Percentiles rank a stretch among this genome's conserved stretches.
These are phyloP conservation scores for Ceratina calcarata DNA, from an alignment of 1,140 invertebrate species.

Conservation along the genomic window DNA sequence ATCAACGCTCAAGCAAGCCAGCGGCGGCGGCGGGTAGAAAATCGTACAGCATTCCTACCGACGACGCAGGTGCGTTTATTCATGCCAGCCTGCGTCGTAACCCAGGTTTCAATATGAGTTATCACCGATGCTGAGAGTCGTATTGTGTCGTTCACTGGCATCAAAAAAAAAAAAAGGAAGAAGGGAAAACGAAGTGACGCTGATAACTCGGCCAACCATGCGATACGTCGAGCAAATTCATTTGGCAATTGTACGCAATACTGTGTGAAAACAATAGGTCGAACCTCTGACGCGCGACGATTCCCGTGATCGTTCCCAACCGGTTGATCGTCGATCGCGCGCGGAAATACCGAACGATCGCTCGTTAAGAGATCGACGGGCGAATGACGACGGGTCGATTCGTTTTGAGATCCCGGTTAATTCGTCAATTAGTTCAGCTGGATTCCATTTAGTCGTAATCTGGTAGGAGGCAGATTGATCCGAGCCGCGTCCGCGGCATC, in stretches of 20 bases:
- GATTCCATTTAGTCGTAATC: slow-evolving; percentile 71
- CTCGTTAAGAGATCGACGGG: slow-evolving; percentile 10
- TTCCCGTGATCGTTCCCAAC: slow-evolving; percentile 10
- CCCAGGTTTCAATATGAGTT: slow-evolving; percentile 59
- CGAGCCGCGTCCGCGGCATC: slow-evolving; percentile 49
- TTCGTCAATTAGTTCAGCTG: slow-evolving; percentile 66
- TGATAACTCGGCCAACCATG: slow-evolving; percentile 49
- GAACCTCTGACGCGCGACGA: neutral
- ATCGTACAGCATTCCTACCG: slow-evolving; percentile 5
- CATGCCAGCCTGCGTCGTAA: slow-evolving; percentile 49
- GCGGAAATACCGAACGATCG: neutral
- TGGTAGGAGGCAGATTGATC: slow-evolving; percentile 53
- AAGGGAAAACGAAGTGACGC: slow-evolving; percentile 30
- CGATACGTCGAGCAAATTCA: slow-evolving; percentile 41
- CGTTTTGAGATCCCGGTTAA: slow-evolving; percentile 70
- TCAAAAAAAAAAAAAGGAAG: slow-evolving; percentile 36
- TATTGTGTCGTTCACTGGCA: slow-evolving; percentile 41
- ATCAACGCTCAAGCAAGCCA: neutral
- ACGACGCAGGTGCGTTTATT: slow-evolving; percentile 60
- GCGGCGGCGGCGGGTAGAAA: slow-evolving; percentile 1
- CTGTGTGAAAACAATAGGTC: slow-evolving; percentile 41
- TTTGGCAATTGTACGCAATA: slow-evolving; percentile 39
- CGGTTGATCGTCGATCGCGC: neutral
- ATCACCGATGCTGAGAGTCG: slow-evolving; percentile 40
- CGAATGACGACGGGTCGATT: slow-evolving; percentile 60